Percentiles rank a stretch among this genome's conserved stretches.
Evolutionary conservation across 2,888 invertebrate species (phyloP).

Genomic region (Oxyteleia sp.): DNA sequence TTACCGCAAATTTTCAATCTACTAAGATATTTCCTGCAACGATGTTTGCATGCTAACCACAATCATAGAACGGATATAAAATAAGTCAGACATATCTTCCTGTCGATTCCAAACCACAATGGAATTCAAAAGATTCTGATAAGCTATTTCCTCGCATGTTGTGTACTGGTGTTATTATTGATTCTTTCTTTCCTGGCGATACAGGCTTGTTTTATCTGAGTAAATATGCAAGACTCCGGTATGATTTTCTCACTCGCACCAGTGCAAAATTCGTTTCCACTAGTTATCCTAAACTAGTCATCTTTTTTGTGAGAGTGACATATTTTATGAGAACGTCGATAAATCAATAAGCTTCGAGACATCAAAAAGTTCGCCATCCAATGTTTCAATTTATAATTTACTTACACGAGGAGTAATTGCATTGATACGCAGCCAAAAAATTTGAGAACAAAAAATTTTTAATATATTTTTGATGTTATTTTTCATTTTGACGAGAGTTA

Average conservation of each 20-base stretch:
- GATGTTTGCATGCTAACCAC: conserved; percentile 45
- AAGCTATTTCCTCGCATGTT: conserved; percentile 55
- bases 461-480: no score
- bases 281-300: conserved; percentile 9
- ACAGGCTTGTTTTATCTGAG: conserved; percentile 40
- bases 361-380: conserved; percentile 21
- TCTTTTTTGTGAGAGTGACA: background rate
- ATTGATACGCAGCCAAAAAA: conserved; percentile 39
- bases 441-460: no score
- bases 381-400: conserved; percentile 15
- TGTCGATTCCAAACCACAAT: conserved; percentile 61
- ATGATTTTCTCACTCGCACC: conserved; percentile 28
- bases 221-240: conserved; percentile 39
- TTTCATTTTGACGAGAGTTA: no score
- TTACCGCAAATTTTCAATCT: no score
- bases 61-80: conserved; percentile 56
- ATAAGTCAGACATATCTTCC: conserved; percentile 59
- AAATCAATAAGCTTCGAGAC: conserved; percentile 37
- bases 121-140: conserved; percentile 70
- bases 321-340: conserved; percentile 15
- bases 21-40: conserved; percentile 23
- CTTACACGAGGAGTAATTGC: no score
- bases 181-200: conserved; percentile 37
- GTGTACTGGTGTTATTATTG: conserved; percentile 53
- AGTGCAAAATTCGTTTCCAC: background rate